Conservation (phyloP, 92 coral and sea anemone species). For the Parazoanthus darwini region DNA sequence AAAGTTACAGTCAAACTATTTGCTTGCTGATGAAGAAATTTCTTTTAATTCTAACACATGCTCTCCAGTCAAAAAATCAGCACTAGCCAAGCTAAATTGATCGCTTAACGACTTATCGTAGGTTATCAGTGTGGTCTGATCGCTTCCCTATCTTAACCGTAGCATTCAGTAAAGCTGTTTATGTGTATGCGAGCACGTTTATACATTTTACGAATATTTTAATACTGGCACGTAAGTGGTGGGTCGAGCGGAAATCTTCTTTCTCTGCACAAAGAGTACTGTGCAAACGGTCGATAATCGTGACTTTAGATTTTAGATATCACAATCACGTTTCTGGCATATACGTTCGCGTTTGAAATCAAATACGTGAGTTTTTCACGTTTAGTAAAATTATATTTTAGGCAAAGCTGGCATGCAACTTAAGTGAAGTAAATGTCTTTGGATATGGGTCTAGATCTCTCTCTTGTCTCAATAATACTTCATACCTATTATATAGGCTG, state of each 20-base stretch:
- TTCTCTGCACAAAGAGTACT: too few species aligned
- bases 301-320: neutral
- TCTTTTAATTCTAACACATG: too few species aligned
- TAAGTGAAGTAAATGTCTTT: neutral
- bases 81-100: too few species aligned
- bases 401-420: neutral
- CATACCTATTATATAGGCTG: too few species aligned
- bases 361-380: neutral
- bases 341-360: neutral
- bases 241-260: neutral
- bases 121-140: neutral
- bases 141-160: neutral
- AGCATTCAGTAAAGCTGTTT: slow-evolving; percentile 3
- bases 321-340: neutral
- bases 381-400: neutral
- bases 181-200: neutral
- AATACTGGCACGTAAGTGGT: neutral
- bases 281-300: neutral
- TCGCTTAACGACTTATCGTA: too few species aligned
- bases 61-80: too few species aligned
- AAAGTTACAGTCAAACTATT: neutral
- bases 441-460: neutral
- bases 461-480: neutral
- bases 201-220: neutral
- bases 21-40: neutral